These are phyloP conservation scores for Trypoxylus dichotomus DNA, from an alignment of 1,140 invertebrate genomes.

Conservation along the genomic window DNA sequence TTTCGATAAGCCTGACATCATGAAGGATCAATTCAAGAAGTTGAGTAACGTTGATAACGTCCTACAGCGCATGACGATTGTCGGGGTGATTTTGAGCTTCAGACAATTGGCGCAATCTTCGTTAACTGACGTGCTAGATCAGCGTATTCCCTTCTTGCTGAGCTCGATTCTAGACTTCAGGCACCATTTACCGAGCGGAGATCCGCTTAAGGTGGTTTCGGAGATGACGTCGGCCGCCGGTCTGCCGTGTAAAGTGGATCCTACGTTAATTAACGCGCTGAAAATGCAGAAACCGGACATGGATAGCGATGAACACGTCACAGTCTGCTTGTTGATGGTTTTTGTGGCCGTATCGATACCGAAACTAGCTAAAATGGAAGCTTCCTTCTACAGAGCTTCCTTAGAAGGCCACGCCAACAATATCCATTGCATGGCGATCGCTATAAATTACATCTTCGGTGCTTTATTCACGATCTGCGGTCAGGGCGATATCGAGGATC, in stretches of 20 bases:
- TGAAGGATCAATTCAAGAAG: slow-evolving; percentile 95
- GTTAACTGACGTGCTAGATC: slow-evolving; percentile 89
- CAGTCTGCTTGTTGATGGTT: slow-evolving; percentile 96
- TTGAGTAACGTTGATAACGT: slow-evolving; percentile 91
- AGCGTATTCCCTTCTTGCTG: slow-evolving; percentile 94
- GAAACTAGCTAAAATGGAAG: slow-evolving; percentile 89
- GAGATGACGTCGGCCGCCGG: slow-evolving; percentile 98
- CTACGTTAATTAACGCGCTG: slow-evolving; percentile 86
- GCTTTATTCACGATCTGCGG: slow-evolving; percentile 95
- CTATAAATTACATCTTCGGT: slow-evolving; percentile 96
- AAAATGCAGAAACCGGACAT: slow-evolving; percentile 83
- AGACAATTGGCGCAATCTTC: slow-evolving; percentile 91
- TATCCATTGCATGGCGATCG: slow-evolving; percentile 94
- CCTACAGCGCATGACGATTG: slow-evolving; percentile 94
- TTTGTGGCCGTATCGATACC: slow-evolving; percentile 98
- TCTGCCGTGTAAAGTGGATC: slow-evolving; percentile 90
- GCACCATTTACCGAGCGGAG: slow-evolving; percentile 87
- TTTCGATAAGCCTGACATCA: slow-evolving; percentile 96
- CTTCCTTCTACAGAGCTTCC: slow-evolving; percentile 86
- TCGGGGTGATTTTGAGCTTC: slow-evolving; percentile 96
- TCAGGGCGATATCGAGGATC: slow-evolving; percentile 92
- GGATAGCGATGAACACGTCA: slow-evolving; percentile 86
- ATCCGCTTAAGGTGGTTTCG: slow-evolving; percentile 89
- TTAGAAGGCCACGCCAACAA: slow-evolving; percentile 97
- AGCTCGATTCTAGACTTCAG: slow-evolving; percentile 94